Evolutionary conservation across 2,113 vertebrate species (phyloP).

Genomic region (Apeltes quadracus): DNA sequence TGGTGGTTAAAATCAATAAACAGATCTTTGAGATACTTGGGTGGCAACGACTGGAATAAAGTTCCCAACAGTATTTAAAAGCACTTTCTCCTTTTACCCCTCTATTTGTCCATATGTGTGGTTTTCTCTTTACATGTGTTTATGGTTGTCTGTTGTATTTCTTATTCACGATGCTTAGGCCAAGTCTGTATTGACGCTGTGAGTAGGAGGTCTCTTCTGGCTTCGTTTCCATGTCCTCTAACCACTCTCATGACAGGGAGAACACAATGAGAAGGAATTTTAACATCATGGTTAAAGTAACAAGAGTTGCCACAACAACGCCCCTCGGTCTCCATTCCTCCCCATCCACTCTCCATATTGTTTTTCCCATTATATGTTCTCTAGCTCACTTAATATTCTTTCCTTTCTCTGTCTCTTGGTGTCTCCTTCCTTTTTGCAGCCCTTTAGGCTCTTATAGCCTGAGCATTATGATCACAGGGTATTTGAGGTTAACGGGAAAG

Average conservation of each 20-base stretch:
- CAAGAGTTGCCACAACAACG: slow-evolving; percentile 57
- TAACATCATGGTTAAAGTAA: slow-evolving; percentile 55
- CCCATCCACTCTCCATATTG: slow-evolving; percentile 45
- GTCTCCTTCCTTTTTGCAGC: slow-evolving; percentile 51
- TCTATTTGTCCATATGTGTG: slow-evolving; percentile 8
- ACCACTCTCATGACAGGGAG: slow-evolving; percentile 58
- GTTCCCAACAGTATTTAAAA: not conserved
- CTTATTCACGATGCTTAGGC: slow-evolving; percentile 29
- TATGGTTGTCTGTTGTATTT: slow-evolving; percentile 28
- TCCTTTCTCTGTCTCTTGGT: slow-evolving; percentile 29
- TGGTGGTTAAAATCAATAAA: not conserved
- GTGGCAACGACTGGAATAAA: not conserved
- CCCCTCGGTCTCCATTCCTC: slow-evolving; percentile 35
- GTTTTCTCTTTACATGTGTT: slow-evolving; percentile 26
- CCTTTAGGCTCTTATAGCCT: slow-evolving; percentile 47
- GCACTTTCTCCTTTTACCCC: not conserved
- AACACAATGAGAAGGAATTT: slow-evolving; percentile 63
- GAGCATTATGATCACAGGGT: slow-evolving; percentile 48
- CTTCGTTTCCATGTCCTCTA: slow-evolving; percentile 51
- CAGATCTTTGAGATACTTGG: not conserved
- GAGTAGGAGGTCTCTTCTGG: slow-evolving; percentile 48
- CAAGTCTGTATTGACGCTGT: slow-evolving; percentile 31
- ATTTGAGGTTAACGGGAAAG: slow-evolving; percentile 58
- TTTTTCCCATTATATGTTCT: slow-evolving; percentile 57
- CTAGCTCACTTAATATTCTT: slow-evolving; percentile 47